These are phyloP conservation scores for Zaprionus davidi DNA, from an alignment of 1,140 invertebrate species.

Conservation along the genomic window DNA sequence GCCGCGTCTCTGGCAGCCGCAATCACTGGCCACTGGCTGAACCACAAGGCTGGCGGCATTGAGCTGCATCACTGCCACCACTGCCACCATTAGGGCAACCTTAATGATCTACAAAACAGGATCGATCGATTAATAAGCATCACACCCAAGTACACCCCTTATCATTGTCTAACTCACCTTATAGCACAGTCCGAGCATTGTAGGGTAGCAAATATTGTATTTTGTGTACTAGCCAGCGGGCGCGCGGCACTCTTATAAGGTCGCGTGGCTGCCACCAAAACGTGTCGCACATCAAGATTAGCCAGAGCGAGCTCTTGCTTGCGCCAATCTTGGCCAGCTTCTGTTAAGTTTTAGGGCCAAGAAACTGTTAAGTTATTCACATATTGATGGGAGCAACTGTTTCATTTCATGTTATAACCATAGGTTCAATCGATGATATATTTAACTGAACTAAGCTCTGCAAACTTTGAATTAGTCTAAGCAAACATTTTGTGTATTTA, in stretches of 20 bases:
- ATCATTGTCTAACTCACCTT: slow-evolving; percentile 58
- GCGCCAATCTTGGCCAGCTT: slow-evolving; percentile 39
- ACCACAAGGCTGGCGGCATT: slow-evolving; percentile 16
- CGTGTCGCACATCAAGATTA: slow-evolving; percentile 72
- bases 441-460: not conserved
- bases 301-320: not conserved
- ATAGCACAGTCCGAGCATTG: slow-evolving; percentile 54
- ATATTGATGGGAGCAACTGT: not conserved
- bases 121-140: slow-evolving; percentile 1
- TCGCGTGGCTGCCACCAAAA: slow-evolving; percentile 59
- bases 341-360: slow-evolving; percentile 28
- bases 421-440: not conserved
- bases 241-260: slow-evolving; percentile 72
- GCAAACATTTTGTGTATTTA: slow-evolving; percentile 4
- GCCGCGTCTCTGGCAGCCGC: slow-evolving; percentile 57
- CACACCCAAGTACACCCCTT: not conserved
- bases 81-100: slow-evolving; percentile 49
- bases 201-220: slow-evolving; percentile 31
- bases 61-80: slow-evolving; percentile 53
- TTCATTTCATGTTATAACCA: not conserved
- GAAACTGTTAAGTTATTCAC: slow-evolving; percentile 5
- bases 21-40: slow-evolving; percentile 40
- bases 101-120: slow-evolving; percentile 50
- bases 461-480: not conserved
- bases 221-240: slow-evolving; percentile 39